These are phyloP conservation scores for Hypotaenidia philippensis DNA, from an alignment of 2,797 vertebrate species.

Conservation along the genomic window DNA sequence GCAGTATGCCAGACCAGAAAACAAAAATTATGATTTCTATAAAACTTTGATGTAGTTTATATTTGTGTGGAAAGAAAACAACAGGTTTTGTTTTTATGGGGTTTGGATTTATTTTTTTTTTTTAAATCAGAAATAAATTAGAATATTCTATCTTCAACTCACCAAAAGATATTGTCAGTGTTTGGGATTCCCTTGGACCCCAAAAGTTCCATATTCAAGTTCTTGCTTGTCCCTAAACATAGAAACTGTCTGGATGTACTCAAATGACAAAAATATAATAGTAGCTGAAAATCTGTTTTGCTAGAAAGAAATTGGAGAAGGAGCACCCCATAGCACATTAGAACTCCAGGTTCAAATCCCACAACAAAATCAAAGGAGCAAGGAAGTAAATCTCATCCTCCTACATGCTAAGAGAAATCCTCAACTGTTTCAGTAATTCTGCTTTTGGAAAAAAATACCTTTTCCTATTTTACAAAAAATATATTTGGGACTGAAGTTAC, in stretches of 20 bases:
- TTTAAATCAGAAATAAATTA: background rate
- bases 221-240: background rate
- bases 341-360: background rate
- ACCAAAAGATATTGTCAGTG: background rate
- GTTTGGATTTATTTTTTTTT: background rate
- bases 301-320: background rate
- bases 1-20: background rate
- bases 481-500: background rate
- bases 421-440: background rate
- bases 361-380: background rate
- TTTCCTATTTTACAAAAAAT: background rate
- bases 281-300: background rate
- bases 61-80: background rate
- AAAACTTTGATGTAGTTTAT: background rate
- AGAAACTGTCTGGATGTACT: background rate
- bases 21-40: background rate
- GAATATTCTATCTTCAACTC: background rate
- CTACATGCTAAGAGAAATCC: background rate
- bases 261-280: background rate
- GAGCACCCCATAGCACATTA: background rate
- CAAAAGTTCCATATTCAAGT: background rate
- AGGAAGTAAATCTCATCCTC: background rate
- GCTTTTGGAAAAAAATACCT: background rate
- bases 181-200: background rate
- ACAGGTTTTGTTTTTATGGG: background rate